phyloP scores from a whole-genome alignment of 92 coral and sea anemone genomes.

The Meandrina meandrites region DNA sequence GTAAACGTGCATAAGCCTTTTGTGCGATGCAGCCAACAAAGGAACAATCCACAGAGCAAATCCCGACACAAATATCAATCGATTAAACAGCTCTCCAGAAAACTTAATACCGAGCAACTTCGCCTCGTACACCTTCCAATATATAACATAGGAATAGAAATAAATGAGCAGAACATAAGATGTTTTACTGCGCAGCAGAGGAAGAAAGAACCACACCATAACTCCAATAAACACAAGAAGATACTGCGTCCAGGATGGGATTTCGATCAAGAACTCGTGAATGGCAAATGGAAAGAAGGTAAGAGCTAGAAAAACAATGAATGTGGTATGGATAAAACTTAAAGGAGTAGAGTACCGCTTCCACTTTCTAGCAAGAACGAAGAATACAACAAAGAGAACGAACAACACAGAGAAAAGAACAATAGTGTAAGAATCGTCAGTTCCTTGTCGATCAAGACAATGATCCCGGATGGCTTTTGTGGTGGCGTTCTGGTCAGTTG shows the following conservation, averaged over 20 bases:
- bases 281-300: conserved; percentile 53
- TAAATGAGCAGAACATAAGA: conserved; percentile 30
- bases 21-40: neutral
- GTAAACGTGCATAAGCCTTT: conserved; percentile 22
- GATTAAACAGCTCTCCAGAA: neutral
- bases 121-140: conserved; percentile 43
- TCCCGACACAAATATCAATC: neutral
- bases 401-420: conserved; percentile 35
- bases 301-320: conserved; percentile 13
- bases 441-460: conserved; percentile 11
- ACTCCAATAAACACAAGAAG: neutral
- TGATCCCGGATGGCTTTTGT: neutral
- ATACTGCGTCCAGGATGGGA: conserved; percentile 23
- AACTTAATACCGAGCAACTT: neutral
- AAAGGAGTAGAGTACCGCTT: conserved; percentile 3
- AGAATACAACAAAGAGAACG: conserved; percentile 17
- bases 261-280: conserved; percentile 35
- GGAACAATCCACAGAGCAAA: conserved; percentile 9
- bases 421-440: neutral
- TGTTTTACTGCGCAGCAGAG: conserved; percentile 29
- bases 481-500: neutral
- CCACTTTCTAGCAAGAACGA: conserved; percentile 2
- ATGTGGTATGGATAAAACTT: neutral
- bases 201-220: conserved; percentile 46
- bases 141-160: conserved; percentile 31